phyloP scores from a whole-genome alignment of 2,888 invertebrate species.

The Amiota minor region DNA sequence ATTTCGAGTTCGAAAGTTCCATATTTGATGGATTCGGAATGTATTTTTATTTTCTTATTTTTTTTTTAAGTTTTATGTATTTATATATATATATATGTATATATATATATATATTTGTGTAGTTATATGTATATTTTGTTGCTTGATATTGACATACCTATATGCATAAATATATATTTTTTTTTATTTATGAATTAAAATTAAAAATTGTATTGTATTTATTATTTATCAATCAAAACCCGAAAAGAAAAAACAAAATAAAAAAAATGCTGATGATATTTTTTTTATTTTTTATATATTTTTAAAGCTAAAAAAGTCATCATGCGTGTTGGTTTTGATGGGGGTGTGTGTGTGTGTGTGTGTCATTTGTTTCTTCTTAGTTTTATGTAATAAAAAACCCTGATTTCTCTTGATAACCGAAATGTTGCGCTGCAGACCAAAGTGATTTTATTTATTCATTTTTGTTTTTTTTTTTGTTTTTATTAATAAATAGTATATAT shows the following conservation, averaged over 20 bases:
- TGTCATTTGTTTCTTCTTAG: too few species aligned
- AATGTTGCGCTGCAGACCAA: conserved; percentile 10
- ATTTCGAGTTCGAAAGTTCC: not conserved
- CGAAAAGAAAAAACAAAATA: not conserved
- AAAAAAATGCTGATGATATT: not conserved
- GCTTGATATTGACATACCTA: not conserved
- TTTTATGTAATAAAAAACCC: conserved; percentile 2
- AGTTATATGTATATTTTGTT: not conserved
- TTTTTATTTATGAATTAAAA: not conserved
- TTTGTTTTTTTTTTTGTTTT: not conserved
- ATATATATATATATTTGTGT: not conserved
- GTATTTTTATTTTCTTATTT: not conserved
- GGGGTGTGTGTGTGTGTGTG: too few species aligned
- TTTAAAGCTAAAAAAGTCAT: not conserved
- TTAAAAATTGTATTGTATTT: too few species aligned
- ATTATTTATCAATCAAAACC: too few species aligned
- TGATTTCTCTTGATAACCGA: conserved; percentile 20
- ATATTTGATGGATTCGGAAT: too few species aligned
- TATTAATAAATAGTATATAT: not conserved
- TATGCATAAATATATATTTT: not conserved
- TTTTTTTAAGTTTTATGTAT: not conserved
- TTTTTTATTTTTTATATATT: too few species aligned
- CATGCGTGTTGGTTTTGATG: too few species aligned
- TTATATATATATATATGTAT: conserved; percentile 1
- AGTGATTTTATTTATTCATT: not conserved